Evolutionary conservation across 2,797 vertebrate genomes (phyloP).

Genomic region (Tapirus indicus): DNA sequence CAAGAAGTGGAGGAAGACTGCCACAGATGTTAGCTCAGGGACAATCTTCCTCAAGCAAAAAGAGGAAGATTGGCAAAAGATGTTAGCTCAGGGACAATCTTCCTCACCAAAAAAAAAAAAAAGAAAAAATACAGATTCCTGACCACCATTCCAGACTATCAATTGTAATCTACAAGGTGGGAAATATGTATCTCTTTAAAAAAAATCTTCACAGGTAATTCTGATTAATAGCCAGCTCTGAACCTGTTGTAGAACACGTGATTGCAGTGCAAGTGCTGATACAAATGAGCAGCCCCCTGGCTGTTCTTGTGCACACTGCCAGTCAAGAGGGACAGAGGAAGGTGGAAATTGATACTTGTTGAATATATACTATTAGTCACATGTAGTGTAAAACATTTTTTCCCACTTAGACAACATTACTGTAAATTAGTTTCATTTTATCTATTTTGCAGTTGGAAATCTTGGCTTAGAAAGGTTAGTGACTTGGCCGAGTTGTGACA

Average conservation of each 20-base stretch:
- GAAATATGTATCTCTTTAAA: neutral
- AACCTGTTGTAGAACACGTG: neutral
- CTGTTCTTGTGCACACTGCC: neutral
- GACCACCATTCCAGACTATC: neutral
- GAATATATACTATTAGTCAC: neutral
- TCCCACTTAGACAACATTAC: neutral
- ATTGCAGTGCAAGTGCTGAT: too few species aligned
- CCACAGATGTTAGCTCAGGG: too few species aligned
- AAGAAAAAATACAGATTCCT: neutral
- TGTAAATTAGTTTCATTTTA: neutral
- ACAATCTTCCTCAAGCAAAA: too few species aligned
- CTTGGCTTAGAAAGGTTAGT: neutral
- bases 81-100: too few species aligned
- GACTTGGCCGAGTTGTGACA: neutral
- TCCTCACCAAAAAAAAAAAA: too few species aligned
- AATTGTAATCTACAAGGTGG: neutral
- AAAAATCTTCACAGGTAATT: neutral
- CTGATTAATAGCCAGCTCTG: neutral
- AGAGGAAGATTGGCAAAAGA: too few species aligned
- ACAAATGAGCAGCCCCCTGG: fast-evolving
- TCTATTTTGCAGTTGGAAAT: neutral
- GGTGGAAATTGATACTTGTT: fast-evolving
- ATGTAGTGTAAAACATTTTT: neutral
- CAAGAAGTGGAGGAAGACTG: too few species aligned
- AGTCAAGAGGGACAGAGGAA: neutral